A percentile compares a stretch with the other conserved stretches of the same genome.
These are phyloP conservation scores for Capitella teleta DNA, from an alignment of 1,140 invertebrate species.

Conservation along the genomic window DNA sequence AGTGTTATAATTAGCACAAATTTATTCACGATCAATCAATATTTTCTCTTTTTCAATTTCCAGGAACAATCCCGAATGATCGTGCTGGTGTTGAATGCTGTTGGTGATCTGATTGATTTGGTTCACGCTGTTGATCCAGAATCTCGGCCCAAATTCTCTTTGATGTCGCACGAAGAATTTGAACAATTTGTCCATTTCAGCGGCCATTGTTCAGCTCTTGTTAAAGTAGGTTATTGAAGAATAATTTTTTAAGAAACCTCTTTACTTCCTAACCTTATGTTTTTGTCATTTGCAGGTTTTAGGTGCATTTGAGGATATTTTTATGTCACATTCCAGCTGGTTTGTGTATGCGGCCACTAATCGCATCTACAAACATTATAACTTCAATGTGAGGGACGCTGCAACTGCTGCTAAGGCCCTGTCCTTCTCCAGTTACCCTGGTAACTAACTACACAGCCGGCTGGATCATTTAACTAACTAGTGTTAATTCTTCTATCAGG, in stretches of 20 bases:
- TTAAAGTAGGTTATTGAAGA: slow-evolving; percentile 5
- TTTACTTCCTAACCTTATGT: neutral
- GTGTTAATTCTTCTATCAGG: slow-evolving; percentile 17
- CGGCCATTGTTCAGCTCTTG: slow-evolving; percentile 9
- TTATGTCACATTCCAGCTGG: slow-evolving; percentile 39
- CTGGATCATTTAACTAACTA: neutral
- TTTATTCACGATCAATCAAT: neutral
- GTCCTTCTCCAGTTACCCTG: slow-evolving; percentile 38
- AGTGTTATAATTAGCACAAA: neutral
- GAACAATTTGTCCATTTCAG: neutral
- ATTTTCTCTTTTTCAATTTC: neutral
- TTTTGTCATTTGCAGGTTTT: slow-evolving; percentile 19
- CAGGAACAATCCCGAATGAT: slow-evolving; percentile 3
- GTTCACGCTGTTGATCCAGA: neutral
- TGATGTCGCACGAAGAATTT: neutral
- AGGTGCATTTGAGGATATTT: slow-evolving; percentile 32
- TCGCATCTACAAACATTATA: slow-evolving; percentile 39
- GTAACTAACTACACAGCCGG: slow-evolving; percentile 13
- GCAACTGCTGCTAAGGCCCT: slow-evolving; percentile 19
- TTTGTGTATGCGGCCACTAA: slow-evolving; percentile 33
- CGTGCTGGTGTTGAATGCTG: slow-evolving; percentile 6
- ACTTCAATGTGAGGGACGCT: slow-evolving; percentile 31
- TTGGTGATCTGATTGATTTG: slow-evolving; percentile 6
- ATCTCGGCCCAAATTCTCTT: neutral
- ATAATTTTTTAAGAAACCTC: neutral